Evolutionary conservation across 2,797 vertebrate species (phyloP), one percentile per base, ranked within the genome.

Genomic region (Dendrocincla tyrannina): DNA sequence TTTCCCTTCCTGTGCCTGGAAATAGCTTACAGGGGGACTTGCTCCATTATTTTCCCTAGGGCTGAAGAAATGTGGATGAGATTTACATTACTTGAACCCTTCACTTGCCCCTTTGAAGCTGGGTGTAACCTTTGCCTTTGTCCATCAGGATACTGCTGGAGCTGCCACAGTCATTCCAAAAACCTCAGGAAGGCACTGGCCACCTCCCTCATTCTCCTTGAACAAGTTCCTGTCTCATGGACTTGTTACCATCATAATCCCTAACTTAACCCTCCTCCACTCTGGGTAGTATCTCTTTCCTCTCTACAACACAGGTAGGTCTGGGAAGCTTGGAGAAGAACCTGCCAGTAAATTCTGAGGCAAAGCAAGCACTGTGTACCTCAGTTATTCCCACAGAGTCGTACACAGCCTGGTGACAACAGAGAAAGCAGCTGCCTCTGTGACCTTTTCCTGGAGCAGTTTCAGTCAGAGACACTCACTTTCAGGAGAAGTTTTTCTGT

Each of bases 1-100:
- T 55, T 20, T 5, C 25, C 68, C 42, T 62, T 68, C 23, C 24
- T 0, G 0, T 28, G 11, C 4, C 3, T 67, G n/a, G 25, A 77
- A 74, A n/a, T 9, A 13, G 1, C 22, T 84, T 79, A 20, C 37
- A 60, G 5, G 0, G 8, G 4, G 2, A 44, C 12, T 50, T 30
- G 4, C 3, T 56, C 12, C 6, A 4, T 73, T 53, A 33, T 79
- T 73, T 92, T 41, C 41, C 44, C 13, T 30, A 59, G 3, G 2
- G 19, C 19, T 52, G 24, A 59, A 80, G 18, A 50, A 56, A 82
- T n/a, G 5, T 9, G 18, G 25, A 12, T 6, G 14, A 46, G 10
- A 50, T 77, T 83, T 28, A 32, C 59, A 9, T 17, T 77, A 10
- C 23, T 68, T 30, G 12, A 17, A 42, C 44, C 3, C 17, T 58